A percentile compares a stretch with the other conserved stretches of the same genome.
Evolutionary conservation across 1,140 invertebrate species (phyloP).

Genomic region (Mactra quadrangularis): DNA sequence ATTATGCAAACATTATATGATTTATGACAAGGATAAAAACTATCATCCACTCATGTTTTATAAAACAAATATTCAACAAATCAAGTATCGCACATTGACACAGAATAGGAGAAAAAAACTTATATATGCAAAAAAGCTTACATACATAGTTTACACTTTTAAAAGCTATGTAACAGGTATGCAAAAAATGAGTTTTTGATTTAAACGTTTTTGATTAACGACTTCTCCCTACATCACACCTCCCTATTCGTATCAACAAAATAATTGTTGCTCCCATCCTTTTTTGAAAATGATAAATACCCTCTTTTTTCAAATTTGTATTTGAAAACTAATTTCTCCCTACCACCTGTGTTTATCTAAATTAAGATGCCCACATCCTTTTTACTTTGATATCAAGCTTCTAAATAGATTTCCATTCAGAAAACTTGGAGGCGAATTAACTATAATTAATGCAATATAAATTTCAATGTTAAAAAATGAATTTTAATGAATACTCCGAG

Average conservation of each 20-base stretch:
- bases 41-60: no score
- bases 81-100: no score
- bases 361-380: slow-evolving; percentile 60
- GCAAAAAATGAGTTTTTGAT: no score
- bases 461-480: slow-evolving; percentile 60
- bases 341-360: slow-evolving; percentile 62
- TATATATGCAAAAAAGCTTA: no score
- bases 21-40: no score
- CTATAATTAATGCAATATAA: slow-evolving; percentile 63
- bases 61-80: no score
- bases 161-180: no score
- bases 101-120: no score
- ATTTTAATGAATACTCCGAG: slow-evolving; percentile 54
- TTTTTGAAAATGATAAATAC: slow-evolving; percentile 51
- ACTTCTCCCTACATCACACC: neutral
- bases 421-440: slow-evolving; percentile 54
- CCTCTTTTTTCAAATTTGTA: slow-evolving; percentile 40
- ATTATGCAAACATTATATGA: no score
- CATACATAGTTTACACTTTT: no score
- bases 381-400: slow-evolving; percentile 52
- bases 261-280: slow-evolving; percentile 16
- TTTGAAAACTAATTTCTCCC: slow-evolving; percentile 52
- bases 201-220: neutral
- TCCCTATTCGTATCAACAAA: neutral
- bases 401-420: slow-evolving; percentile 40